phyloP scores from a whole-genome alignment of 2,888 invertebrate species.

The Drosophila macrospina region DNA sequence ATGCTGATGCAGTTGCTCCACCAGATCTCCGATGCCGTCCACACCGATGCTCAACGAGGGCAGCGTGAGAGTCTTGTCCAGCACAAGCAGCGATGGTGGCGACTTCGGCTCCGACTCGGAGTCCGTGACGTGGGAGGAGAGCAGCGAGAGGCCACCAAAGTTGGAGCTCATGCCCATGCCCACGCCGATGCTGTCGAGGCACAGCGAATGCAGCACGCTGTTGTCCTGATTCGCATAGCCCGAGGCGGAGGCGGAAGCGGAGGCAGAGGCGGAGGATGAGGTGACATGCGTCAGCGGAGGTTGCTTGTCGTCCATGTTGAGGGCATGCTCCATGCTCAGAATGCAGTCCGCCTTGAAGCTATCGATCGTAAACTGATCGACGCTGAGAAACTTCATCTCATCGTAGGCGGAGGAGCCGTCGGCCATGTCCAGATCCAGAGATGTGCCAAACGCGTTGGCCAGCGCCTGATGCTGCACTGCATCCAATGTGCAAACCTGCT shows the following conservation, averaged over 20 bases:
- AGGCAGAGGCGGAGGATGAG: constrained; percentile 12
- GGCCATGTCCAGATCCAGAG: constrained; percentile 79
- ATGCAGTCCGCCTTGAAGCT: constrained; percentile 85
- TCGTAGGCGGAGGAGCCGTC: constrained; percentile 83
- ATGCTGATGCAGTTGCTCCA: constrained; percentile 79
- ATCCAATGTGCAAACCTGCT: constrained; percentile 42
- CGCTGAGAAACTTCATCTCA: constrained; percentile 85
- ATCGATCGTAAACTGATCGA: constrained; percentile 85
- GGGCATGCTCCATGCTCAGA: constrained; percentile 84
- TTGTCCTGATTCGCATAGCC: constrained; percentile 23
- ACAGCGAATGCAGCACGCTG: constrained; percentile 60
- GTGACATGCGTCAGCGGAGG: constrained; percentile 44
- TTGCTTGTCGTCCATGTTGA: constrained; percentile 76
- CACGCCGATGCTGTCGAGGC: constrained; percentile 72
- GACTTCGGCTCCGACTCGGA: constrained; percentile 68
- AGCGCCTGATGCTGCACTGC: constrained; percentile 57
- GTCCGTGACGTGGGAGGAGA: constrained; percentile 54
- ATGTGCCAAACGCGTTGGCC: constrained; percentile 50
- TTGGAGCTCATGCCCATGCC: constrained; percentile 59
- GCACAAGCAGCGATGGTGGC: constrained; percentile 82
- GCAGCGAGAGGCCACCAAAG: constrained; percentile 61
- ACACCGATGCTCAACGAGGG: constrained; percentile 54
- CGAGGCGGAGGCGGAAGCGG: constrained; percentile 26
- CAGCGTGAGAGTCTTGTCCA: constrained; percentile 84
- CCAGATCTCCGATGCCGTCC: constrained; percentile 83